A percentile compares a stretch with the other conserved stretches of the same genome.
Conservation (phyloP, 37 sponge, comb jelly and placozoan genomes). For the Axinella damicornis region DNA sequence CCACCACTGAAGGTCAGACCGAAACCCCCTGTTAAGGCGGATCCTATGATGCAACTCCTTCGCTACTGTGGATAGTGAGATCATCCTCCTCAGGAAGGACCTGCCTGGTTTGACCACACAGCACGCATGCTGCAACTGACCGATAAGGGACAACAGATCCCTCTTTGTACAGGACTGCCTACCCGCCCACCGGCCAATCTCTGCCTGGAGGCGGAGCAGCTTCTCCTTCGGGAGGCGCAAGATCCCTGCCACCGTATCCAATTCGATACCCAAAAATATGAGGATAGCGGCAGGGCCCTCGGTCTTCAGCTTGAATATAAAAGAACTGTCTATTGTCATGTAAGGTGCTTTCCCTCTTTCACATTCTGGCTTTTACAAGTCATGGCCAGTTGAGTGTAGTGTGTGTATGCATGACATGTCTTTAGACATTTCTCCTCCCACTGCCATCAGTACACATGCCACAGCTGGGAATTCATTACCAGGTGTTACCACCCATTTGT, state of each 20-base stretch:
- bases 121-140: slow-evolving; percentile 15
- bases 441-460: too few species aligned
- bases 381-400: too few species aligned
- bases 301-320: neutral
- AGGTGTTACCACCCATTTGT: too few species aligned
- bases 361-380: too few species aligned
- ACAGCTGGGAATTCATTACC: too few species aligned
- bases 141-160: slow-evolving; percentile 28
- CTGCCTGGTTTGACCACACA: slow-evolving; percentile 24
- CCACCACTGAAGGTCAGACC: slow-evolving; percentile 58
- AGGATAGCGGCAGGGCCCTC: slow-evolving; percentile 19
- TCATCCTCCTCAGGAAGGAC: slow-evolving; percentile 28
- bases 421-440: too few species aligned
- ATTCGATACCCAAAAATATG: slow-evolving; percentile 20
- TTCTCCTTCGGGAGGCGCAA: slow-evolving; percentile 6
- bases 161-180: neutral
- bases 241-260: neutral
- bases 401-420: too few species aligned
- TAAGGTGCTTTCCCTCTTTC: too few species aligned
- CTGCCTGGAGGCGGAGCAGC: neutral
- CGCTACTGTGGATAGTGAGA: neutral
- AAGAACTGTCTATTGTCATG: too few species aligned
- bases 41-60: slow-evolving; percentile 24
- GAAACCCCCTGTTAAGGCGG: slow-evolving; percentile 41
- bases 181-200: neutral